A percentile compares a stretch with the other conserved stretches of the same genome.
These are phyloP conservation scores for Drosophila neoperkinsi DNA, from an alignment of 2,888 invertebrate genomes.

Conservation along the genomic window DNA sequence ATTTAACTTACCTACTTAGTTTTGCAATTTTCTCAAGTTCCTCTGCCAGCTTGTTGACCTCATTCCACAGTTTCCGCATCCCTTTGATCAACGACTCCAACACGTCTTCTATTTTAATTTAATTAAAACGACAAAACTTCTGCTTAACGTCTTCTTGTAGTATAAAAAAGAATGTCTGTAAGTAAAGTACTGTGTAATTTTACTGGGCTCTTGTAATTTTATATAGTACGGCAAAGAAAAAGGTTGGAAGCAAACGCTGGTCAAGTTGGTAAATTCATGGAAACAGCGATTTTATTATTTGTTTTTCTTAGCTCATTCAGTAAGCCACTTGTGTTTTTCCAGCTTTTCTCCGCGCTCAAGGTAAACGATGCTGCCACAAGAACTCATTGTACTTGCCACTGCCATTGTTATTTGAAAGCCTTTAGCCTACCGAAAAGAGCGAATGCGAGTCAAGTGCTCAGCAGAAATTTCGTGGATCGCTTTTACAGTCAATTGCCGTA, in stretches of 20 bases:
- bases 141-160: constrained; percentile 10
- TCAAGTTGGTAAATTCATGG: constrained; percentile 13
- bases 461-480: constrained; percentile 27
- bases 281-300: constrained; percentile 10
- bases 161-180: neutral
- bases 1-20: constrained; percentile 52
- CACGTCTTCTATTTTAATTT: constrained; percentile 48
- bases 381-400: constrained; percentile 11
- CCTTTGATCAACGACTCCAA: constrained; percentile 24
- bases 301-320: constrained; percentile 9
- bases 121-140: constrained; percentile 55
- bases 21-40: constrained; percentile 59
- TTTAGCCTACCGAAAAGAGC: constrained; percentile 2
- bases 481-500: constrained; percentile 53
- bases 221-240: neutral
- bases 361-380: constrained; percentile 32
- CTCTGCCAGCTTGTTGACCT: constrained; percentile 60
- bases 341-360: constrained; percentile 34
- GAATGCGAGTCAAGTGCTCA: constrained; percentile 33
- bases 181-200: neutral
- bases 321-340: constrained; percentile 38
- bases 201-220: neutral
- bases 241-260: constrained; percentile 1
- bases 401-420: constrained; percentile 35
- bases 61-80: constrained; percentile 36